These are phyloP conservation scores for Phoxinus phoxinus DNA, from an alignment of 2,113 vertebrate species.

Conservation along the genomic window DNA sequence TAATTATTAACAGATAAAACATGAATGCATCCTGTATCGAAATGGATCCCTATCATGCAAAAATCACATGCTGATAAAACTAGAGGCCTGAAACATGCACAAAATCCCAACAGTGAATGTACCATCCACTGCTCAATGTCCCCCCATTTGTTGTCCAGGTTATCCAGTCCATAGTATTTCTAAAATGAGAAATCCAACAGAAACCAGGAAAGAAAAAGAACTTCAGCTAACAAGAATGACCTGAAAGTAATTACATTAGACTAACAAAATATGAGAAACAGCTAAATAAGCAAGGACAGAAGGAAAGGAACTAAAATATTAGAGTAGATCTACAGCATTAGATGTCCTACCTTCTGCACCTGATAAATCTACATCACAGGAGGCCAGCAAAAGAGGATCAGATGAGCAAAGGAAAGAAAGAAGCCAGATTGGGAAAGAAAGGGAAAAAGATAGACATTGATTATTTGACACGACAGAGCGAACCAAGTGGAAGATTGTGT, in stretches of 20 bases:
- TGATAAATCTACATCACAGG: conserved; percentile 88
- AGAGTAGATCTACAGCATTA: background rate
- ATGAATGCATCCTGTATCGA: background rate
- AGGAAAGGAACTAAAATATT: background rate
- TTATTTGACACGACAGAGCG: conserved; percentile 18
- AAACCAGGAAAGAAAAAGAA: conserved; percentile 21
- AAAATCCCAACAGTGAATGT: conserved; percentile 63
- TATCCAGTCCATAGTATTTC: conserved; percentile 95
- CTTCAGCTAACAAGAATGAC: background rate
- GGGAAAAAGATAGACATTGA: conserved; percentile 9
- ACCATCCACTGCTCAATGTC: conserved; percentile 99
- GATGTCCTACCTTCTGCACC: conserved; percentile 93
- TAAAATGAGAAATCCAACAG: conserved; percentile 63
- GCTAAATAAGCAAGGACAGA: background rate
- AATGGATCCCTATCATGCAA: background rate
- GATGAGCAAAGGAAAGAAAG: conserved; percentile 14
- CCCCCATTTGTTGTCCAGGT: conserved; percentile 89
- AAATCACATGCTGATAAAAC: conserved; percentile 8
- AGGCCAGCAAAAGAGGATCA: conserved; percentile 29
- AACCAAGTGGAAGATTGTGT: conserved; percentile 33
- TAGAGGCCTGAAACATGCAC: background rate
- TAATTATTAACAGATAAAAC: background rate
- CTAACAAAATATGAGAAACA: background rate
- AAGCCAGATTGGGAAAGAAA: conserved; percentile 10
- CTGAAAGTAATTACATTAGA: too few relatives aligned